Evolutionary conservation across 2,888 invertebrate genomes (phyloP), one percentile per base, ranked within the genome.

Genomic region (Erynnis tages): DNA sequence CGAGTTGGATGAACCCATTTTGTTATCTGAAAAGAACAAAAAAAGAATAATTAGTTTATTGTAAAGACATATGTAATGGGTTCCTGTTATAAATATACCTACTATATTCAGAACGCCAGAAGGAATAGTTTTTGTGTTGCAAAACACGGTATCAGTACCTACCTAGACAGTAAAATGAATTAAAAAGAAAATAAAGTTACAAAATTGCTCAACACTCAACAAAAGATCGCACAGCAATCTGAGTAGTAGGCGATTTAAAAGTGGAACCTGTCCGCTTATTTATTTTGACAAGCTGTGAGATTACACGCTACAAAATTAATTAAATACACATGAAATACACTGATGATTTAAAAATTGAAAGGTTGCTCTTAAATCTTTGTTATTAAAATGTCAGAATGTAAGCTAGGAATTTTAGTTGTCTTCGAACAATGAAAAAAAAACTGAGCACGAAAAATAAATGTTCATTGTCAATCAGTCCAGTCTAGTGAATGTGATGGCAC

Each of bases 11-110:
- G 52, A 44, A 54, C 66, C 69, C 89, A 89, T 88, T 37, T 54
- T 71, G 57, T 35, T 62, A 66, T 72, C 83, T 84, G 83, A 29
- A 84, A 82, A 64, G 37, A 70, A 59, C 27, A 59, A 50, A 61
- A 61, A 55, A 47, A 27, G 4, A 4, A 19, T 2, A 4, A 3
- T 43, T 30, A 7, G 11, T 16, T 17, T 27, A 8, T n/a, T n/a
- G n/a, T n/a, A n/a, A n/a, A n/a, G n/a, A n/a, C n/a, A n/a, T n/a
- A n/a, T 27, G 27, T 27, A 27, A 27, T 27, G 21, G 3, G 21
- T 21, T 21, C 6, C 6, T 21, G 3, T 6, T 21, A 21, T 21
- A n/a, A n/a, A n/a, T n/a, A n/a, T n/a, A n/a, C n/a, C n/a, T n/a
- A n/a, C n/a, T n/a, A n/a, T n/a, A n/a, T n/a, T n/a, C n/a, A n/a